Conservation (phyloP, 2,797 vertebrate genomes). For the Hoplostethus mediterraneus region DNA sequence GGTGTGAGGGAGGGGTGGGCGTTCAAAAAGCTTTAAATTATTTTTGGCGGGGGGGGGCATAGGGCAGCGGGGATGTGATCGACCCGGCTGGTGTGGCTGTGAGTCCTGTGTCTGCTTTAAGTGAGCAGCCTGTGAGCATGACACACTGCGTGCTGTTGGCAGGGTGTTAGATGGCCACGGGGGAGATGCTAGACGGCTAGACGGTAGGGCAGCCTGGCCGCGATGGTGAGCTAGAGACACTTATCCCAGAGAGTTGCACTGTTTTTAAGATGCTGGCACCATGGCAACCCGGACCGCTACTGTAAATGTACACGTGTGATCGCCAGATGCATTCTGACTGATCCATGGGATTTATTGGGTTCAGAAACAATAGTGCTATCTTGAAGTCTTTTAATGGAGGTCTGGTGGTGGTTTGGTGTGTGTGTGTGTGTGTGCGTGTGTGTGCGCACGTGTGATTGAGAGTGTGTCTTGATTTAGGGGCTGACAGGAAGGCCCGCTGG, state of each 20-base stretch:
- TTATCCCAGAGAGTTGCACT: conserved; percentile 36
- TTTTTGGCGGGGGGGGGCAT: conserved; percentile 22
- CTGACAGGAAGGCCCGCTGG: conserved; percentile 18
- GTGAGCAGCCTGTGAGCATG: conserved; percentile 65
- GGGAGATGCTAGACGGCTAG: conserved; percentile 41
- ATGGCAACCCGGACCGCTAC: conserved; percentile 43
- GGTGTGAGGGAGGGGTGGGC: conserved; percentile 3
- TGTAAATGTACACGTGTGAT: conserved; percentile 32
- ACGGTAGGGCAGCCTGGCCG: conserved; percentile 48
- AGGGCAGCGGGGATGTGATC: conserved; percentile 21
- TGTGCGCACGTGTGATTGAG: neutral
- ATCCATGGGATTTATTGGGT: conserved; percentile 16
- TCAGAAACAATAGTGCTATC: conserved; percentile 24
- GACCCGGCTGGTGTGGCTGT: conserved; percentile 56
- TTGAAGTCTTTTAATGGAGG: conserved; percentile 6
- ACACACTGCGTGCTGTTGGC: conserved; percentile 68
- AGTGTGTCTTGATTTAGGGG: neutral
- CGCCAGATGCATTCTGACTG: conserved; percentile 41
- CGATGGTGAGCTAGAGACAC: conserved; percentile 54
- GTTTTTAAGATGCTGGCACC: conserved; percentile 49
- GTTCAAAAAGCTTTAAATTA: conserved; percentile 40
- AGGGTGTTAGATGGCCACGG: conserved; percentile 62
- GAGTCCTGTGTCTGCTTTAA: conserved; percentile 62
- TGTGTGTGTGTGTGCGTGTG: conserved; percentile 15
- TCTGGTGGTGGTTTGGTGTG: conserved; percentile 11